Evolutionary conservation across 2,113 vertebrate species (phyloP).

Genomic region (Centropus unirufus): DNA sequence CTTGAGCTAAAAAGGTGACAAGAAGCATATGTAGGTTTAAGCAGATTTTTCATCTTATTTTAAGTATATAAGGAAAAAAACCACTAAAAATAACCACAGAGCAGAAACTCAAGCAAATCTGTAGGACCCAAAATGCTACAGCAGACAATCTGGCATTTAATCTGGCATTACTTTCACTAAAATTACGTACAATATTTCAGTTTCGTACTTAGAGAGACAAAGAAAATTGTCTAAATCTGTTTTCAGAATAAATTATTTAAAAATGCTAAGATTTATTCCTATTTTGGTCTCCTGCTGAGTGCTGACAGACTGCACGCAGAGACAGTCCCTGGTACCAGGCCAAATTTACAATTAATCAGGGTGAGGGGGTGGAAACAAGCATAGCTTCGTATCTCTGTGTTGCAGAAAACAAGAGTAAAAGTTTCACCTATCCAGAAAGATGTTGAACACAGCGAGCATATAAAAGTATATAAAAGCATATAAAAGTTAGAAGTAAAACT

Average conservation of each 20-base stretch:
- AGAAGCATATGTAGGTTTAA: not conserved
- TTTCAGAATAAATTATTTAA: not conserved
- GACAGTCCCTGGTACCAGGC: not conserved
- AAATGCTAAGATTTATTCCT: not conserved
- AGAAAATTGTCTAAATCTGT: not conserved
- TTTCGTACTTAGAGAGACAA: not conserved
- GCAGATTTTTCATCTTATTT: not conserved
- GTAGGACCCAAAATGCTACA: not conserved
- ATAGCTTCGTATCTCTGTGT: not conserved
- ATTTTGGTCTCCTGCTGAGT: not conserved
- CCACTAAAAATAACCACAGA: not conserved
- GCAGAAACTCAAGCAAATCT: not conserved
- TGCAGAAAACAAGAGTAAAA: not conserved
- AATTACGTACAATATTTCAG: not conserved
- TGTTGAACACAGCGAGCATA: fast-evolving
- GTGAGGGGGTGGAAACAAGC: not conserved
- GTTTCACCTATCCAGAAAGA: not conserved
- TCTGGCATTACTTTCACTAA: not conserved
- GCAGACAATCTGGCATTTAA: not conserved
- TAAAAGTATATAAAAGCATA: not conserved
- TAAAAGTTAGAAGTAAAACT: not conserved
- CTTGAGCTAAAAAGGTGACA: not conserved
- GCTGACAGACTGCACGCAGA: conserved; percentile 7
- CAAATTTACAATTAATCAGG: not conserved
- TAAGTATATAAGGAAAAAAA: not conserved